These are phyloP conservation scores for Dendrolimus houi DNA, from an alignment of 2,888 invertebrate species.

Conservation along the genomic window DNA sequence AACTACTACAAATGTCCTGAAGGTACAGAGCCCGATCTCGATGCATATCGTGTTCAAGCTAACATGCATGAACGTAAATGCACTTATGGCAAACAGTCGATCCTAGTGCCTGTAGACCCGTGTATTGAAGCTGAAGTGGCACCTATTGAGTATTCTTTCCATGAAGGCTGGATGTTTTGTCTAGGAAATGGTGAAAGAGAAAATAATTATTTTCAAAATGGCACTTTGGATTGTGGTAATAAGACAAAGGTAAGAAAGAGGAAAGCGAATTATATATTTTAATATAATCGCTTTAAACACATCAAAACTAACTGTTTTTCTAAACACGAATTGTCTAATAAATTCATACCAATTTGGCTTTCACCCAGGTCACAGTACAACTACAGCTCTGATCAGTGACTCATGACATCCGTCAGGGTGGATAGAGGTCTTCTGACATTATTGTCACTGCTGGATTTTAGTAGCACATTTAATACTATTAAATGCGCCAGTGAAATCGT, in stretches of 20 bases:
- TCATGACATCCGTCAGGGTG: too few relatives aligned
- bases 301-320: too few relatives aligned
- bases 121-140: slow-evolving; percentile 68
- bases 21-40: slow-evolving; percentile 58
- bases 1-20: slow-evolving; percentile 59
- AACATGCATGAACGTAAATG: slow-evolving; percentile 67
- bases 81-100: slow-evolving; percentile 44
- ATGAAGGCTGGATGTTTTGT: slow-evolving; percentile 70
- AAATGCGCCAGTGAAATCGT: too few relatives aligned
- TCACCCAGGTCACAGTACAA: too few relatives aligned
- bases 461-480: too few relatives aligned
- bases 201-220: slow-evolving; percentile 62
- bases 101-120: slow-evolving; percentile 48
- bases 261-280: too few relatives aligned
- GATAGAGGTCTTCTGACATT: too few relatives aligned
- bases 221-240: slow-evolving; percentile 64
- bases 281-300: too few relatives aligned
- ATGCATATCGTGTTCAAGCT: slow-evolving; percentile 55
- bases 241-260: slow-evolving; percentile 47
- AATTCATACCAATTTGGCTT: too few relatives aligned
- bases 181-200: slow-evolving; percentile 65
- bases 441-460: too few relatives aligned
- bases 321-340: too few relatives aligned
- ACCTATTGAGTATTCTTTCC: slow-evolving; percentile 63
- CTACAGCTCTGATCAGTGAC: too few relatives aligned